Conservation (phyloP, 2,113 vertebrate genomes). For the Menura novaehollandiae region DNA sequence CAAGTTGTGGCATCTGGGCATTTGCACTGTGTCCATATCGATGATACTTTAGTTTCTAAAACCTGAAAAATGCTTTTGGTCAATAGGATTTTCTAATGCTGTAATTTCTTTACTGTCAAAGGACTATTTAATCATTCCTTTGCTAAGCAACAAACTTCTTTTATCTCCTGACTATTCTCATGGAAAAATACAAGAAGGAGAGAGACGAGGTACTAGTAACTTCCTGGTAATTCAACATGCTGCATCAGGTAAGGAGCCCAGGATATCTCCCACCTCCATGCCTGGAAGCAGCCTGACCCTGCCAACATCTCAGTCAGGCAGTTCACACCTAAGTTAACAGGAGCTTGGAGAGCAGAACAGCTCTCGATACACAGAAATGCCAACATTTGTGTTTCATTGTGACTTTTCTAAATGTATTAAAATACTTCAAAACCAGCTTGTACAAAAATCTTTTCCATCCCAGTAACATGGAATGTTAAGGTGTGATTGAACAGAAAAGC, state of each 20-base stretch:
- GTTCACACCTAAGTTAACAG: neutral
- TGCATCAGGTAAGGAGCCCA: neutral
- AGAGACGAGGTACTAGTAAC: neutral
- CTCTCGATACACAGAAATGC: neutral
- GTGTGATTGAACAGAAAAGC: neutral
- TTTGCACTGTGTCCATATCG: neutral
- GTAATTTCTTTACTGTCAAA: neutral
- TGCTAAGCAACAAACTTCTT: neutral
- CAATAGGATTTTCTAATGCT: neutral
- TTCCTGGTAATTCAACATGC: neutral
- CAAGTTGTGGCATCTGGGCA: neutral
- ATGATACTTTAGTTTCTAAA: neutral
- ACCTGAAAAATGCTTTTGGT: neutral
- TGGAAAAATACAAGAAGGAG: neutral
- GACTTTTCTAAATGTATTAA: neutral
- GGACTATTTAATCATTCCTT: neutral
- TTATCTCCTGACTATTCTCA: neutral
- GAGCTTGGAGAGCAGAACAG: neutral
- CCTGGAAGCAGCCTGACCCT: neutral
- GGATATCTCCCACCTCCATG: neutral
- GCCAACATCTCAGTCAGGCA: neutral
- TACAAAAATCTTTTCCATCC: neutral
- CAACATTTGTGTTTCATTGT: neutral
- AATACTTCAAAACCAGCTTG: neutral
- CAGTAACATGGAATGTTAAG: neutral